Conservation (phyloP, 2,888 invertebrate genomes). For the Lissonota sp. region DNA sequence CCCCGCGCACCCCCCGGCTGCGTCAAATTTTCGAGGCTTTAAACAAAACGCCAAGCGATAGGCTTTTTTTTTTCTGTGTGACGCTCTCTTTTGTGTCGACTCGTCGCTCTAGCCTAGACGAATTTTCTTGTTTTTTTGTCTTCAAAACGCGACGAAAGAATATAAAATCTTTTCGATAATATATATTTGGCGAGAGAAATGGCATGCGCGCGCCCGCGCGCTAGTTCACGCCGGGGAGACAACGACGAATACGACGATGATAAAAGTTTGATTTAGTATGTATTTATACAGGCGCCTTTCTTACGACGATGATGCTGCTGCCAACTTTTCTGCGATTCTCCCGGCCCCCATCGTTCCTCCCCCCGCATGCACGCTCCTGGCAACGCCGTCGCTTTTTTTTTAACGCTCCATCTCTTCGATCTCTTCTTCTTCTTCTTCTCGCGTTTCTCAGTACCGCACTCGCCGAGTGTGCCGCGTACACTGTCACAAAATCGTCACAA, state of each 20-base stretch:
- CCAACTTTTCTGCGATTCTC: conserved; percentile 10
- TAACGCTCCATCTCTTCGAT: conserved; percentile 25
- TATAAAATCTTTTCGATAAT: neutral
- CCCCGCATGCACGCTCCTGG: neutral
- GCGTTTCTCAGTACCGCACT: conserved; percentile 46
- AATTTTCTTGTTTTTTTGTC: neutral
- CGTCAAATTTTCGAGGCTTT: conserved; percentile 36
- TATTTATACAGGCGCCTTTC: neutral
- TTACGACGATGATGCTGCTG: conserved; percentile 1
- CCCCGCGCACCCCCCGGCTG: conserved; percentile 41
- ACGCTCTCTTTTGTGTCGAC: neutral
- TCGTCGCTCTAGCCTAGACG: too few relatives aligned
- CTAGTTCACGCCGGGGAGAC: neutral
- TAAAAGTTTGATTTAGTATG: conserved; percentile 17
- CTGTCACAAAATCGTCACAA: conserved; percentile 30
- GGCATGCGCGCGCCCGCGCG: neutral
- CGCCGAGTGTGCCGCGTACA: conserved; percentile 64
- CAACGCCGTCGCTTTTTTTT: conserved; percentile 13
- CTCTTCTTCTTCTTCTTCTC: conserved; percentile 28
- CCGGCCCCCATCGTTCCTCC: neutral
- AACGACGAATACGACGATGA: conserved; percentile 10
- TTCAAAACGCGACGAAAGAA: neutral
- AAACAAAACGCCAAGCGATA: conserved; percentile 40
- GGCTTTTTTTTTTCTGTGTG: conserved; percentile 4
- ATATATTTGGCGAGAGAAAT: neutral